Conservation (phyloP, 1,140 invertebrate species). For the Solen grandis region DNA sequence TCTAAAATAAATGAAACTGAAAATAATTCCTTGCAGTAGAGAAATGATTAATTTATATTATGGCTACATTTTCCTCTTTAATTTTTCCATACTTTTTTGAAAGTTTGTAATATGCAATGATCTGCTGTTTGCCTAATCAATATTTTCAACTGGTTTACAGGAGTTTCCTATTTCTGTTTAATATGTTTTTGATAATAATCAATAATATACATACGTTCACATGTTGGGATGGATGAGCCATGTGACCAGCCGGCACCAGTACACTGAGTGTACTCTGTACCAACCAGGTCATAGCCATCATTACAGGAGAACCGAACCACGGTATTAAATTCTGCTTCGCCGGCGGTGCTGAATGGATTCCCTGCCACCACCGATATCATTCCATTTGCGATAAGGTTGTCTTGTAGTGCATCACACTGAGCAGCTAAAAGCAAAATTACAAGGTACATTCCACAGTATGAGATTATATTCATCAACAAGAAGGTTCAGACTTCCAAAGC, state of each 20-base stretch:
- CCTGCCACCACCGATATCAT: background rate
- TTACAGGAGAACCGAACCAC: constrained; percentile 35
- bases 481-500: background rate
- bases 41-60: too few species aligned
- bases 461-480: background rate
- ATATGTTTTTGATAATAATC: too few species aligned
- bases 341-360: background rate
- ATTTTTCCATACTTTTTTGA: too few species aligned
- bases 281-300: constrained; percentile 26
- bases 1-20: too few species aligned
- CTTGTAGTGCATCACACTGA: background rate
- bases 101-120: too few species aligned
- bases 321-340: constrained; percentile 21
- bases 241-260: constrained; percentile 25
- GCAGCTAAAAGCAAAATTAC: constrained; percentile 12
- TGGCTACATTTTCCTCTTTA: too few species aligned
- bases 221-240: background rate
- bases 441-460: background rate
- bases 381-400: constrained; percentile 15
- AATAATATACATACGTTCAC: constrained; percentile 32
- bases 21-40: too few species aligned
- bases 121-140: too few species aligned
- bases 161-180: too few species aligned
- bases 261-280: background rate
- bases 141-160: too few species aligned